phyloP scores from a whole-genome alignment of 2,797 vertebrate species.

The Allobates femoralis region DNA sequence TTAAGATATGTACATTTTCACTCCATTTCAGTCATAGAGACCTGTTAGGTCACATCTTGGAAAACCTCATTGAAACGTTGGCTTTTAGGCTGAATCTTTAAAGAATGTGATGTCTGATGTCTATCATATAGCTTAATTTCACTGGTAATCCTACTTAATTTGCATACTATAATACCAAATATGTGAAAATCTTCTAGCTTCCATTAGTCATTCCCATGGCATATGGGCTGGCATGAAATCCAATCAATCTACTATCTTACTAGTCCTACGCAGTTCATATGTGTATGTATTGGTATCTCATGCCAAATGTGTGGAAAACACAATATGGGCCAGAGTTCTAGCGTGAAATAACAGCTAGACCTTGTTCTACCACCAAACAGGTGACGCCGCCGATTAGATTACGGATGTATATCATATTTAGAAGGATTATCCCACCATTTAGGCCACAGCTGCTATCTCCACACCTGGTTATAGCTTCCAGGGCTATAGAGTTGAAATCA shows the following conservation, averaged over 20 bases:
- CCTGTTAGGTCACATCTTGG: too few species aligned
- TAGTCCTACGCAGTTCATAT: conserved; percentile 17
- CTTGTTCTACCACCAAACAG: background rate
- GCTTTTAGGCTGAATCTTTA: background rate
- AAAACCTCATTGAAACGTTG: too few species aligned
- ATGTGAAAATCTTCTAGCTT: background rate
- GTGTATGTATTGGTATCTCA: background rate
- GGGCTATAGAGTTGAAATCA: too few species aligned
- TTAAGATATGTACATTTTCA: too few species aligned
- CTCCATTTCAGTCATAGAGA: too few species aligned
- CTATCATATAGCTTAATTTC: background rate
- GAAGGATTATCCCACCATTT: background rate
- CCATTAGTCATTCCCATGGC: conserved; percentile 22
- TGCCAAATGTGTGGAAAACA: conserved; percentile 10
- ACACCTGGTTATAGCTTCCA: background rate
- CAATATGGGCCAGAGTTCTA: background rate
- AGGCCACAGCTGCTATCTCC: background rate
- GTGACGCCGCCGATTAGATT: background rate
- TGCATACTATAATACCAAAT: background rate
- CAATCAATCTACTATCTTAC: conserved; percentile 13
- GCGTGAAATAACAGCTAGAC: background rate
- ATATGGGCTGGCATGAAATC: conserved; percentile 27
- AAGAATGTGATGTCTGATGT: background rate
- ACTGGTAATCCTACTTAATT: background rate
- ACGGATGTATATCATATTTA: background rate